A percentile compares a stretch with the other conserved stretches of the same genome.
phyloP scores from a whole-genome alignment of 2,797 vertebrate genomes.

The Gallinago stenura region DNA sequence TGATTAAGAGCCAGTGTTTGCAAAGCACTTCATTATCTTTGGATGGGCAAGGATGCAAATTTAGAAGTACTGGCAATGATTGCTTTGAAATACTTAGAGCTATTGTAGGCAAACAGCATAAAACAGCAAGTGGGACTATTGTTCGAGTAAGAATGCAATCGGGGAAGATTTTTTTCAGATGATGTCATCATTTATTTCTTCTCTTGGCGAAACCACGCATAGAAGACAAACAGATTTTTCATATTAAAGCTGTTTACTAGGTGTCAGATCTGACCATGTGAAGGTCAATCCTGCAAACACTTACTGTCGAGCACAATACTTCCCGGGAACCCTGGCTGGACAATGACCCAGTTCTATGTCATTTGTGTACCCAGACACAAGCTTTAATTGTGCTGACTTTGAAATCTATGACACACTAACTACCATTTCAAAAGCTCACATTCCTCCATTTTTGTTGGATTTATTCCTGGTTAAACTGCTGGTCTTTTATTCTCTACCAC shows the following conservation, averaged over 20 bases:
- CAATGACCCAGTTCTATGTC: background rate
- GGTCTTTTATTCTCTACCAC: constrained; percentile 50
- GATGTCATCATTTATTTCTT: background rate
- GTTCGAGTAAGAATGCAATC: background rate
- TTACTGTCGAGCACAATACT: fast-evolving
- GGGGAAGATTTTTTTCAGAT: background rate
- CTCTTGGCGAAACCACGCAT: background rate
- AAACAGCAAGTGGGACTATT: fast-evolving
- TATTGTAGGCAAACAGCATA: background rate
- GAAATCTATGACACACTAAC: background rate
- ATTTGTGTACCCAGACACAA: background rate
- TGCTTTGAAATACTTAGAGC: background rate
- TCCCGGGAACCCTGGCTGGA: background rate
- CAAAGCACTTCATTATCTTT: background rate
- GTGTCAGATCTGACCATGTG: background rate
- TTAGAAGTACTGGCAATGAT: background rate
- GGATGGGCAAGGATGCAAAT: background rate
- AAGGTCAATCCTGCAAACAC: background rate
- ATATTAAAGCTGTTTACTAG: background rate
- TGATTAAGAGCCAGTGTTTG: background rate
- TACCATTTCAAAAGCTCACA: background rate
- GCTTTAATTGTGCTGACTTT: background rate
- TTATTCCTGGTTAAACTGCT: constrained; percentile 41
- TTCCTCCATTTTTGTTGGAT: constrained; percentile 7
- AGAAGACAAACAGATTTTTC: background rate